Evolutionary conservation across 2,113 vertebrate genomes (phyloP), one percentile per base, ranked within the genome.

Genomic region (Platysteira castanea): DNA sequence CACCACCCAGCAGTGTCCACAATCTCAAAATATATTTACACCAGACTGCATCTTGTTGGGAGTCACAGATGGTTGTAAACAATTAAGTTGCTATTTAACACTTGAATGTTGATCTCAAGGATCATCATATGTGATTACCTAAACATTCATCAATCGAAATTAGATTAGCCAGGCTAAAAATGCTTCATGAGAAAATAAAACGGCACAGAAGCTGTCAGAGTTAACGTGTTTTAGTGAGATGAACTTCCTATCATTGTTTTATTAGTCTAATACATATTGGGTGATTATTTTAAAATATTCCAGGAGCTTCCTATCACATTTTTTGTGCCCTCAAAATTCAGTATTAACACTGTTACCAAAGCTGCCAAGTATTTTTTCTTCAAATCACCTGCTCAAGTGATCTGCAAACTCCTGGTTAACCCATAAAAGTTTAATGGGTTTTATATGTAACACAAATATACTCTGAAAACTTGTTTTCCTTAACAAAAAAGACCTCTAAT

Each of bases 251-350:
- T 49, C 24, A 14, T 15, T 52, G 4, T 44, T 93, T 63, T 59
- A 67, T 42, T 39, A 28, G 54, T 8, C 44, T 52, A 92, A 35
- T 6, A 80, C 20, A 26, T 52, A 64, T 2, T 47, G 52, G 15
- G 5, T 31, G 2, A 61, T 28, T 33, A 57, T n/a, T 84, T 27
- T 0, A 73, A 85, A 89, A 77, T 41, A 81, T 39, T 69, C 13
- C 52, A 70, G 23, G 17, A 75, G 42, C 9, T 81, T 31, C 6
- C 5, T 2, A 46, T 37, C 19, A 14, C 0, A 0, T 3, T n/a
- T 53, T 59, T 64, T 76, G 24, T 65, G 15, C 21, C 26, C 41
- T 74, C 60, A 37, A 61, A 85, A 70, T 56, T 82, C 46, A 67
- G 6, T 47, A 74, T 61, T 49, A 71, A 33, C 22, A 67, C 11